Evolutionary conservation across 2,888 invertebrate genomes (phyloP), one percentile per base, ranked within the genome.

Genomic region (Machimus atricapillus): DNA sequence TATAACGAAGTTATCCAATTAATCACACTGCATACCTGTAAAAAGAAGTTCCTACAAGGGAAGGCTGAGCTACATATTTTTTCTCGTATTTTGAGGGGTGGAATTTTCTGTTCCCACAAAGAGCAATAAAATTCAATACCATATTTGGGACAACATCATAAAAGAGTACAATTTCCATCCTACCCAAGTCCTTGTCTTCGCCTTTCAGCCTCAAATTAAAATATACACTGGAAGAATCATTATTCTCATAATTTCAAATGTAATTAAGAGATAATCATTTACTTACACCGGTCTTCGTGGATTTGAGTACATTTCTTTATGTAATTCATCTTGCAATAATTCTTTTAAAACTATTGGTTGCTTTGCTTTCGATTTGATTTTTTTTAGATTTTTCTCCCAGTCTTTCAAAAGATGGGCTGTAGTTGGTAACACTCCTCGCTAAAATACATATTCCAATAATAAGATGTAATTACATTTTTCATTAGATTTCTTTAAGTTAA

Each of bases 81-180:
- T 46, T 46, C 16, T 14, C 16, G 1, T 74, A n/a, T 3, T 40
- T 37, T 14, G 27, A 34, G 8, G 4, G 37, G 5, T 12, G n/a
- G 1, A 12, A 8, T 19, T 23, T 83, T 19, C 58, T 1, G 16
- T 79, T 79, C 7, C 31, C 23, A 37, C 79, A 86, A 1, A 86
- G 12, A 34, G 58, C n/a, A 19, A 86, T 78, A 19, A 86, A 86
- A 79, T 79, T 66, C n/a, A 16, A 23, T 3, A 91, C 90, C 23
- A 91, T 90, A 66, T 90, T 90, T 1, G 92, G 92, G 85, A 91
- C 91, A 0, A 91, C 90, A 86, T 92, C 91, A 0, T 90, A 91
- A 77, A 89, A 91, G 0, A 92, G 88, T 37, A 91, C 89, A 58
- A 79, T 56, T 31, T 27, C 37, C 19, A 86, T 12, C 8, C 46